Percentiles rank a stretch among this genome's conserved stretches.
Conservation (phyloP, 2,797 vertebrate species). For the Chromis chromis region DNA sequence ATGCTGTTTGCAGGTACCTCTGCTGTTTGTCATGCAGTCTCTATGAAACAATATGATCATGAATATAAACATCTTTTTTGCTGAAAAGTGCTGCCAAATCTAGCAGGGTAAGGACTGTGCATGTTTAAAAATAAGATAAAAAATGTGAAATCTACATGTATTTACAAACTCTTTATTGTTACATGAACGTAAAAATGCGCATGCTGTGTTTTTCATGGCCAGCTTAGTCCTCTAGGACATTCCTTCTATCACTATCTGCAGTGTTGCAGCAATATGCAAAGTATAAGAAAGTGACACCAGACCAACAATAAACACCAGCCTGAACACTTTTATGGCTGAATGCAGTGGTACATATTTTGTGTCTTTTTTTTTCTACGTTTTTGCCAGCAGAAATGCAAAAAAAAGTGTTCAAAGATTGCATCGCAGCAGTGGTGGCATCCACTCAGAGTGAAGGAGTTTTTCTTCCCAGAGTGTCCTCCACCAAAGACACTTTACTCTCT, state of each 20-base stretch:
- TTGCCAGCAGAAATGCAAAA: not conserved
- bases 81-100: too few species aligned
- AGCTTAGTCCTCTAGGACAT: not conserved
- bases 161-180: not conserved
- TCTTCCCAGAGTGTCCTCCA: slow-evolving; percentile 54
- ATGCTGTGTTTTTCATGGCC: not conserved
- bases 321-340: not conserved
- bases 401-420: not conserved
- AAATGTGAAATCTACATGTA: not conserved
- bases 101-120: not conserved
- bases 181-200: not conserved
- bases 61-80: too few species aligned
- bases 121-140: not conserved
- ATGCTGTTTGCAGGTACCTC: slow-evolving; percentile 95
- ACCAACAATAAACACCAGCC: not conserved
- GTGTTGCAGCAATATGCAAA: not conserved
- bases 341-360: not conserved
- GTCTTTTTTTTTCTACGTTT: slow-evolving; percentile 3
- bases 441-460: slow-evolving; percentile 12
- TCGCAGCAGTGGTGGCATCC: slow-evolving; percentile 4
- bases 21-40: not conserved
- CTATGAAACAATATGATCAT: too few species aligned
- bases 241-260: not conserved
- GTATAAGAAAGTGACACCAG: not conserved
- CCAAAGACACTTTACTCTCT: slow-evolving; percentile 57